phyloP scores from a whole-genome alignment of 1,140 invertebrate species.

The Homalodisca vitripennis region DNA sequence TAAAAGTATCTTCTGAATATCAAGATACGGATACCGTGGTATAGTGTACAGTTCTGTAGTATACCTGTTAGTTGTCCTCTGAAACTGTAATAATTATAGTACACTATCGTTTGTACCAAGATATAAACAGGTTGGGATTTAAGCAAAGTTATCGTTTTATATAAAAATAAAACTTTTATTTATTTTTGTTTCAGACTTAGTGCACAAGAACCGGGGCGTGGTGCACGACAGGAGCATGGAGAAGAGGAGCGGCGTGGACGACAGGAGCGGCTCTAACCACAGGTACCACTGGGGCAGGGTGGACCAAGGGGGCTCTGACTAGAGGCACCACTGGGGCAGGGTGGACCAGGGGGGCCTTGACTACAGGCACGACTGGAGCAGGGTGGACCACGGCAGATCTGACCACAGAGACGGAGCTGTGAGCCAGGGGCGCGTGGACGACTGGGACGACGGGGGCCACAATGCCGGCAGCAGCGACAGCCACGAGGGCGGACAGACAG shows the following conservation, averaged over 20 bases:
- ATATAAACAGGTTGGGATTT: not conserved
- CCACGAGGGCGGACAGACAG: not conserved
- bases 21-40: too few relatives aligned
- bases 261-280: too few relatives aligned
- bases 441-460: conserved; percentile 19
- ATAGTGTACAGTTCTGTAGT: too few relatives aligned
- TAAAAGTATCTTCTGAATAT: too few relatives aligned
- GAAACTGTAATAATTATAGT: too few relatives aligned
- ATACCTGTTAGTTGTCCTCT: too few relatives aligned
- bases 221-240: conserved; percentile 19
- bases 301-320: conserved; percentile 18
- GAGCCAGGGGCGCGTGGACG: conserved; percentile 15
- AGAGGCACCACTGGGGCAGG: not conserved
- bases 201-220: conserved; percentile 8
- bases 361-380: not conserved
- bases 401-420: conserved; percentile 14
- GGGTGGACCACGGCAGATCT: conserved; percentile 8
- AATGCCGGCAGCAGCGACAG: not conserved
- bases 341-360: not conserved
- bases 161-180: not conserved
- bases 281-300: not conserved
- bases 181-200: not conserved
- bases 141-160: not conserved
- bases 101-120: too few relatives aligned
- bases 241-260: not conserved